Percentiles rank a stretch among this genome's conserved stretches.
Conservation (phyloP, 2,888 invertebrate genomes). For the Diaperis boleti region DNA sequence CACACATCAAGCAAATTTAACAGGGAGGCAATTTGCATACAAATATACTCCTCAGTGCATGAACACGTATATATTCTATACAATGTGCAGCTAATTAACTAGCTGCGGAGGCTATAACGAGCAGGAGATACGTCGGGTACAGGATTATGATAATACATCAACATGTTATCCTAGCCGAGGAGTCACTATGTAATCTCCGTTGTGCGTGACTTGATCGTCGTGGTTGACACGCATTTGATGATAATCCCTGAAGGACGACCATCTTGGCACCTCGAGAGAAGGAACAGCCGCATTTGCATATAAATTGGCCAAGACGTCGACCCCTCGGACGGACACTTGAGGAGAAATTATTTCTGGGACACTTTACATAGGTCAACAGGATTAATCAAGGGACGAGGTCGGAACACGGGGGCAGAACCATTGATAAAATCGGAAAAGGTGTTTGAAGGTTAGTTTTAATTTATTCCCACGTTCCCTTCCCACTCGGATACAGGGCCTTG, state of each 20-base stretch:
- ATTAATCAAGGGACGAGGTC: background rate
- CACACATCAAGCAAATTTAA: conserved; percentile 15
- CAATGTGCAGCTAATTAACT: conserved; percentile 41
- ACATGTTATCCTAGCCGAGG: conserved; percentile 29
- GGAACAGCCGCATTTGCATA: conserved; percentile 27
- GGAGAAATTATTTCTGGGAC: conserved; percentile 15
- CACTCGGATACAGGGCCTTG: background rate
- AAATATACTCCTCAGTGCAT: conserved; percentile 32
- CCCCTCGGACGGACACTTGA: conserved; percentile 24
- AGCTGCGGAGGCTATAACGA: conserved; percentile 38
- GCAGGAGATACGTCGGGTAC: conserved; percentile 35
- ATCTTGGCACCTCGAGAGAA: conserved; percentile 18
- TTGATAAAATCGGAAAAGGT: no score
- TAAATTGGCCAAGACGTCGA: conserved; percentile 26
- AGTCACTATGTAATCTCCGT: conserved; percentile 26
- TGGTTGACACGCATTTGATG: conserved; percentile 28
- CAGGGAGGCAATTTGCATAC: conserved; percentile 31
- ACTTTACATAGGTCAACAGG: background rate
- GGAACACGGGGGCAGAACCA: background rate
- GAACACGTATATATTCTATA: conserved; percentile 31
- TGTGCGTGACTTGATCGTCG: conserved; percentile 30
- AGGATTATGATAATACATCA: conserved; percentile 38
- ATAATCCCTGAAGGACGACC: conserved; percentile 18
- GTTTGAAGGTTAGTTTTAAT: no score
- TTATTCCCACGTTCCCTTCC: no score